Base-by-base conservation (phyloP, 2,113 vertebrate genomes). In the Pogona vitticeps region DNA sequence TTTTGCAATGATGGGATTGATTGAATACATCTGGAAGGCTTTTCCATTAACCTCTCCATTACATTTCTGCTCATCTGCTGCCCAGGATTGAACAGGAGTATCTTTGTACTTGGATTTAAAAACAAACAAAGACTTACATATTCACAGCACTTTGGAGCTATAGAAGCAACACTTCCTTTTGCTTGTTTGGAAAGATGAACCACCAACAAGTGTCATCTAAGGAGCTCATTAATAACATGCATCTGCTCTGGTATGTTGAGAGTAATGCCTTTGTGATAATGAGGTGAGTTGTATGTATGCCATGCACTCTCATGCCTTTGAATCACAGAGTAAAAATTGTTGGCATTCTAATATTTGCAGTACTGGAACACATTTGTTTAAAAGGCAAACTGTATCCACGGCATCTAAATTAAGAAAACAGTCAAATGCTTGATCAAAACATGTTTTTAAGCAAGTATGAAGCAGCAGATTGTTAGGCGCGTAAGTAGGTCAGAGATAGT, bases 401-500 rank as follows among this genome's bases (percentile, higher is more conserved):
- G 85, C 93, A 80, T 91, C 73, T 93, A 85, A 89, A 83, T 87
- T 88, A 91, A 76, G 84, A 92, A 91, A 79, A 76, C 82, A 93
- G 94, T 92, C 83, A 84, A 92, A 93, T 93, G 94, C 96, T 92
- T 96, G 92, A 96, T 96, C 95, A 91, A 92, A 94, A 87, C 73
- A 1, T 94, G 88, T 89, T 36, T 95, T 92, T 91, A 91, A 52
- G 94, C 82, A 86, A 91, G 89, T 93, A 93, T 94, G 91, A 94
- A 94, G 91, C 87, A 86, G 87, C 95, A 97, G 96, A 97, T 95
- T 97, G 95, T 84, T 94, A 91, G 91, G 73, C 87, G 23, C 88
- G 86, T 91, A 98, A 97, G 94, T 97, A 96, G 97, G 97, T 97
- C 97, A 95, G 92, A 95, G 82, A 78, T 94, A 95, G 94, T 90